Base-by-base conservation (phyloP, 2,113 vertebrate genomes). In the Megatriorchis doriae region DNA sequence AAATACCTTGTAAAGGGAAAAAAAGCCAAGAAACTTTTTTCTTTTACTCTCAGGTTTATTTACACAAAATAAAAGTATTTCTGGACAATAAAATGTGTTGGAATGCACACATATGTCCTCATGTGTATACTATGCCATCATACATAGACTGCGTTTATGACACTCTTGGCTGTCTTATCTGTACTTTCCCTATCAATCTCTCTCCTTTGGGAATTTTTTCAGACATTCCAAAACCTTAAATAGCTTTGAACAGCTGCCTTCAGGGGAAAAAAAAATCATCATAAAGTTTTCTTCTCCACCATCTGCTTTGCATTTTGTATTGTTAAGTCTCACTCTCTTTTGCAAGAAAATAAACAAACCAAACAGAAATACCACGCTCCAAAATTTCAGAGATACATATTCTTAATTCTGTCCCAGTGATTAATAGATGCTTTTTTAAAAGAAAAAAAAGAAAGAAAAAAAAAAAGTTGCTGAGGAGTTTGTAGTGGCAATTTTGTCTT, bases 231-330 rank as follows among this genome's bases (percentile, higher is more conserved):
- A 85, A 88, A 67, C 92, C 53, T 88, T 96, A 97, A 96, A 96
- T 96, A 96, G 81, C 87, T 93, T 96, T 68, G 93, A 96, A 75
- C 91, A 96, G 90, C 87, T 97, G 90, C 74, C 65, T 89, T 91
- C 13, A 36, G 61, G 34, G 17, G 36, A 26, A 89, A 90, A 45
- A 48, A 81, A 94, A 78, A n/a, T 47, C 1, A 31, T n/a, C 8
- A 34, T 70, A 7, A 55, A 79, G 38, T 93, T 96, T 89, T 93
- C 61, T 80, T 72, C 66, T 66, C 18, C 9, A 56, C 94, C 96
- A 96, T 95, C 93, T 96, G 91, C 70, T 91, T 96, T 93, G 78
- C 25, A 18, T 95, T 97, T 95, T 87, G 21, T 65, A 86, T 95
- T 96, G 89, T 88, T 89, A 79, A 79, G 31, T 50, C 29, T 94